These are phyloP conservation scores for Tupaia chinensis DNA, from an alignment of 2,113 vertebrate genomes.

Conservation along the genomic window DNA sequence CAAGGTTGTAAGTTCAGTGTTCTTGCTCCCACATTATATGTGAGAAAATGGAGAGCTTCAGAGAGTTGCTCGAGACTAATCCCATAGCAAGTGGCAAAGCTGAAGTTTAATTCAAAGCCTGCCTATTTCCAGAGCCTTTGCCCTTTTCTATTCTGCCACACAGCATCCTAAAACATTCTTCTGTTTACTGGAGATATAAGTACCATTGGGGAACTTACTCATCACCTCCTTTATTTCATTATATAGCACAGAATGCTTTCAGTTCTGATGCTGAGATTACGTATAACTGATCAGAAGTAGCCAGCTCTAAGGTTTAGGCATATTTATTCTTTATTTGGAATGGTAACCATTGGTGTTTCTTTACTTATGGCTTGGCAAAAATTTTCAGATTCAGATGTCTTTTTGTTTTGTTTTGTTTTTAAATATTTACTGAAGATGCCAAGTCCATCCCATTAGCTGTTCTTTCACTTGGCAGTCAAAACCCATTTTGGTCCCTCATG, in stretches of 20 bases:
- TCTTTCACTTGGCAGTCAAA: background rate
- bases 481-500: background rate
- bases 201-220: background rate
- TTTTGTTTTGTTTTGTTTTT: background rate
- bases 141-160: background rate
- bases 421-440: background rate
- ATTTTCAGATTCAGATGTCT: constrained; percentile 4
- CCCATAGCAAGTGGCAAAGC: background rate
- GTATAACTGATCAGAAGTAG: background rate
- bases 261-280: too few species aligned
- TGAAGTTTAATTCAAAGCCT: background rate
- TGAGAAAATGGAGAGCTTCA: background rate
- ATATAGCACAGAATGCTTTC: background rate
- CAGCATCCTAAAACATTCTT: background rate
- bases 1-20: background rate
- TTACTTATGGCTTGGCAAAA: constrained; percentile 28
- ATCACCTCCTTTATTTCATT: background rate
- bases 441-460: background rate
- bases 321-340: background rate
- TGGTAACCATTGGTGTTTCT: background rate
- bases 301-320: constrained; percentile 17
- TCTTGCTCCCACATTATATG: background rate
- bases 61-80: background rate
- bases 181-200: background rate
- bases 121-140: background rate